Conservation (phyloP, 2,113 vertebrate species). For the Rissa tridactyla region DNA sequence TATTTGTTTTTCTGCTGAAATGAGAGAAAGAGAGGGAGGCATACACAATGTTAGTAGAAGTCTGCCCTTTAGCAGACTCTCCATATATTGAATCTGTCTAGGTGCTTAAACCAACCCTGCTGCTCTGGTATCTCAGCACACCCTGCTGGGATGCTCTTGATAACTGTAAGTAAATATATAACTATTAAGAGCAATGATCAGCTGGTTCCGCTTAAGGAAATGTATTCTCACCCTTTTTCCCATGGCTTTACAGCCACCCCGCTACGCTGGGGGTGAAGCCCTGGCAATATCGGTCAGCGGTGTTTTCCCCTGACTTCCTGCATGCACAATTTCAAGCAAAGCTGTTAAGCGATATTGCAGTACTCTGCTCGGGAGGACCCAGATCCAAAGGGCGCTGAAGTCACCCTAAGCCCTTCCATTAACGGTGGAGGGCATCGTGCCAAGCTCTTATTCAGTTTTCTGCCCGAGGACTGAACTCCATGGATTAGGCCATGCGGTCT, state of each 20-base stretch:
- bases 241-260: not conserved
- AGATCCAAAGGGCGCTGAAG: not conserved
- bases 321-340: not conserved
- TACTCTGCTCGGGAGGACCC: not conserved
- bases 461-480: not conserved
- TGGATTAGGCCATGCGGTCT: not conserved
- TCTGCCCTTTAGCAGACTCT: not conserved
- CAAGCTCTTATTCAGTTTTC: not conserved
- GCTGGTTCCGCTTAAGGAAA: not conserved
- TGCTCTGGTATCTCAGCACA: not conserved
- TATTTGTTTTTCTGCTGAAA: slow-evolving; percentile 82
- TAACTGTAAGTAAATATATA: not conserved
- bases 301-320: not conserved
- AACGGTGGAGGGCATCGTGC: not conserved
- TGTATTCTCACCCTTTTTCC: not conserved
- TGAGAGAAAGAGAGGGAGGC: slow-evolving; percentile 14
- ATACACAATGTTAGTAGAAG: not conserved
- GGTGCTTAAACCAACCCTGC: not conserved
- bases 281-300: not conserved
- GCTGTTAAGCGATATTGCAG: not conserved
- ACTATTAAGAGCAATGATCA: not conserved
- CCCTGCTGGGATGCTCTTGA: not conserved
- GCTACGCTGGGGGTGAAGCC: not conserved
- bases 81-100: not conserved
- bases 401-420: not conserved